Percentiles rank a stretch among this genome's conserved stretches.
phyloP scores from a whole-genome alignment of 1,140 invertebrate genomes.

The Drosophila melanica region DNA sequence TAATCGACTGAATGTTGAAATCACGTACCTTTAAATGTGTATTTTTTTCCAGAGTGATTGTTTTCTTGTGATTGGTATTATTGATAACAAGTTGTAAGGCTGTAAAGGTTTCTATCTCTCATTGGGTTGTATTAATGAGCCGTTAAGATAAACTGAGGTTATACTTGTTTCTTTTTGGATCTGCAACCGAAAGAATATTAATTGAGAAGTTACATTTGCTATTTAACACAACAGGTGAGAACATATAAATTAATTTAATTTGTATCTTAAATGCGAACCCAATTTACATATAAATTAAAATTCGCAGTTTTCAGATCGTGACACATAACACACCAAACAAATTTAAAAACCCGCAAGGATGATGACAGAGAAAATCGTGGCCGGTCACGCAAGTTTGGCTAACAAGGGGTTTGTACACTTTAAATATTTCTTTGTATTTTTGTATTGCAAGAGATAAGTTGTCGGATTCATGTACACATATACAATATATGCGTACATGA shows the following conservation, averaged over 20 bases:
- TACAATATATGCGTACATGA: background rate
- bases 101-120: constrained; percentile 55
- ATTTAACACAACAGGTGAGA: constrained; percentile 22
- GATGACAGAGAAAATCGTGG: constrained; percentile 87
- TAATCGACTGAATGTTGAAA: background rate
- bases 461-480: background rate
- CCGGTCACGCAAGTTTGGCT: constrained; percentile 86
- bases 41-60: constrained; percentile 36
- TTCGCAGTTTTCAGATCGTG: constrained; percentile 34
- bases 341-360: constrained; percentile 66
- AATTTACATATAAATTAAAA: constrained; percentile 20
- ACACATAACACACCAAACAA: constrained; percentile 24
- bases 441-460: background rate
- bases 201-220: constrained; percentile 21
- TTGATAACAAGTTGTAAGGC: constrained; percentile 79
- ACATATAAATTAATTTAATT: background rate
- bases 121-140: constrained; percentile 52
- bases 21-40: constrained; percentile 2
- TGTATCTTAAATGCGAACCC: background rate
- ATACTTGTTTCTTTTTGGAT: constrained; percentile 24
- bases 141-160: constrained; percentile 30
- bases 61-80: constrained; percentile 58
- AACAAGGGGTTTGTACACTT: constrained; percentile 85
- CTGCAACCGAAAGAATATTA: constrained; percentile 18
- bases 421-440: constrained; percentile 18